Conservation (phyloP, 2,113 vertebrate species). For the Vicugna pacos region DNA sequence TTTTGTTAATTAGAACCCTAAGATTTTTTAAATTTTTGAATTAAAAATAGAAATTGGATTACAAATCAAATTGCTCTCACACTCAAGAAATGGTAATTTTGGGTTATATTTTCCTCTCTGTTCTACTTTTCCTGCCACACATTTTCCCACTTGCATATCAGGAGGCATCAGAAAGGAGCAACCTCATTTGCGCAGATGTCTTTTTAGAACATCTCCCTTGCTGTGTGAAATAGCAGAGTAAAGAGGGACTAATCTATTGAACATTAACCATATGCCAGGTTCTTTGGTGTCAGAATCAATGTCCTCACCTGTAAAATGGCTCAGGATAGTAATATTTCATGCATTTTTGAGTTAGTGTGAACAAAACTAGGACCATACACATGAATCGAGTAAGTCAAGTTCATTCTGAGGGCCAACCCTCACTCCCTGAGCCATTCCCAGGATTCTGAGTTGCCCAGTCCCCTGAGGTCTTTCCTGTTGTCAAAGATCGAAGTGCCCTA, state of each 20-base stretch:
- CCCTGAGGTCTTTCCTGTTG: neutral
- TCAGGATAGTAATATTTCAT: neutral
- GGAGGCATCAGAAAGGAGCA: neutral
- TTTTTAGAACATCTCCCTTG: neutral
- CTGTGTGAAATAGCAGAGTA: neutral
- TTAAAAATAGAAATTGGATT: neutral
- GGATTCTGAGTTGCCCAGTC: neutral
- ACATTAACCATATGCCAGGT: neutral
- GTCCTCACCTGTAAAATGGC: neutral
- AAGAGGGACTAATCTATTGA: neutral
- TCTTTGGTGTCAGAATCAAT: neutral
- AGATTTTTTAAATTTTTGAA: slow-evolving; percentile 26
- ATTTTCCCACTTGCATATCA: neutral
- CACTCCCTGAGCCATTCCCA: neutral
- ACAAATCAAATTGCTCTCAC: neutral
- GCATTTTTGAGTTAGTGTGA: neutral
- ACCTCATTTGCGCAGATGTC: neutral
- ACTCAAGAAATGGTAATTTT: neutral
- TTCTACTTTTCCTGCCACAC: neutral
- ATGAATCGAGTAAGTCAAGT: neutral
- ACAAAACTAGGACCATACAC: neutral
- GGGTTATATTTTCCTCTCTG: neutral
- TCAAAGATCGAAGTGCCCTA: neutral
- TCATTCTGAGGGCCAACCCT: neutral
- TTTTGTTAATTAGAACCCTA: neutral